A percentile compares a stretch with the other conserved stretches of the same genome.
Conservation (phyloP, 2,888 invertebrate species). For the Xiphydria camelus region DNA sequence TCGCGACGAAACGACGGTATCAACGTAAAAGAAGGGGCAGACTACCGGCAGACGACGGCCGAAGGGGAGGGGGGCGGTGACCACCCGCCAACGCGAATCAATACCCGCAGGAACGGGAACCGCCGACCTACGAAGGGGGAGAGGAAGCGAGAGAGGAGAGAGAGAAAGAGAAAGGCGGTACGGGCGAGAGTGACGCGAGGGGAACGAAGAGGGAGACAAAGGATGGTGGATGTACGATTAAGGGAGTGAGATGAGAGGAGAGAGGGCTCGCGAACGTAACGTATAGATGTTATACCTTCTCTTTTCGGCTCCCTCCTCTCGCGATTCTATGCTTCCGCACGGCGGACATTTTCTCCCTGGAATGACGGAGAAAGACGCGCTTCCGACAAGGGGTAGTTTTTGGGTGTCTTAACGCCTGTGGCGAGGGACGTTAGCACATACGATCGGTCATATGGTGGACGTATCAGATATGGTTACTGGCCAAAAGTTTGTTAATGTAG, state of each 20-base stretch:
- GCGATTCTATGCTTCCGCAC: too few relatives aligned
- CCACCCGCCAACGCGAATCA: constrained; percentile 58
- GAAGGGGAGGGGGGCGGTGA: constrained; percentile 59
- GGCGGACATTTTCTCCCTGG: too few relatives aligned
- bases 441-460: too few relatives aligned
- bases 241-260: constrained; percentile 16
- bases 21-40: constrained; percentile 43
- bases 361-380: too few relatives aligned
- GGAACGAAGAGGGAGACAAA: constrained; percentile 20
- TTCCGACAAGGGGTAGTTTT: too few relatives aligned
- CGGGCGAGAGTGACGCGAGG: constrained; percentile 21
- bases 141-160: constrained; percentile 8
- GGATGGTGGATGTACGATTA: background rate
- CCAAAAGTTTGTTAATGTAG: too few relatives aligned
- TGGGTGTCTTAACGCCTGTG: too few relatives aligned
- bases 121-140: constrained; percentile 38
- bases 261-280: constrained; percentile 8
- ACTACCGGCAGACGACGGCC: constrained; percentile 55
- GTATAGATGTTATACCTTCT: too few relatives aligned
- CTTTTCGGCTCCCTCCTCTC: too few relatives aligned
- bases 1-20: constrained; percentile 21
- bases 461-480: too few relatives aligned
- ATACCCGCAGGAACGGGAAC: constrained; percentile 59
- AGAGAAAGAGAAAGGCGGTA: constrained; percentile 15
- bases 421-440: too few relatives aligned